These are phyloP conservation scores for Elgaria multicarinata DNA, from an alignment of 2,113 vertebrate species.

Conservation along the genomic window DNA sequence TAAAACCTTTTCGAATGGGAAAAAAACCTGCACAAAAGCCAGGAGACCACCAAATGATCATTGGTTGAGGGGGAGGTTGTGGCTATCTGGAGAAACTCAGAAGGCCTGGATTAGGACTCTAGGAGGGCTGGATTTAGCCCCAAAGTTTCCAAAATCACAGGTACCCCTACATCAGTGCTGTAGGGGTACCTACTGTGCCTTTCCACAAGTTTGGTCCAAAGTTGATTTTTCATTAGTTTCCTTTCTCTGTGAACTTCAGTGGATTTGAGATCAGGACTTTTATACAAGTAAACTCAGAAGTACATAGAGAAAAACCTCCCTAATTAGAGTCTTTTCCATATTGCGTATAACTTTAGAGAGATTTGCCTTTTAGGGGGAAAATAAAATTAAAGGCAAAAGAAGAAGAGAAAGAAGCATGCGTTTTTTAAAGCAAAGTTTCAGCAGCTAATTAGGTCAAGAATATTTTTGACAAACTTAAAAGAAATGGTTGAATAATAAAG, in stretches of 20 bases:
- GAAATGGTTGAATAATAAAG: constrained; percentile 39
- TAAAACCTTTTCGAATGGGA: too few relatives aligned
- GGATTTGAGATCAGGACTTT: background rate
- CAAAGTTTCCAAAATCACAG: too few relatives aligned
- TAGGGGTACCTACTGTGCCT: background rate
- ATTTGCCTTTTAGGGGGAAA: constrained; percentile 29
- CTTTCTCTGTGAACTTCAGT: constrained; percentile 21
- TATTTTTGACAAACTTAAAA: constrained; percentile 37
- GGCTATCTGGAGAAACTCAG: too few relatives aligned
- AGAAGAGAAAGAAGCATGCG: background rate
- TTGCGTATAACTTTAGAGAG: background rate
- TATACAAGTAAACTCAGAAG: background rate
- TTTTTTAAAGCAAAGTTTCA: constrained; percentile 31
- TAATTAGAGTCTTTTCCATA: constrained; percentile 6
- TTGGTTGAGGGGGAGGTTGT: too few relatives aligned
- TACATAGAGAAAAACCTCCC: background rate
- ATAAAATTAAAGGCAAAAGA: constrained; percentile 23
- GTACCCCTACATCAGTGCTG: background rate
- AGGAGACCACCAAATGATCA: background rate
- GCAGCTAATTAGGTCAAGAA: constrained; percentile 36
- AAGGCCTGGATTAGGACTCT: too few relatives aligned
- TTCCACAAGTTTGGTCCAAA: background rate
- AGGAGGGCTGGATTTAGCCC: too few relatives aligned
- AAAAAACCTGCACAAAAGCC: too few relatives aligned
- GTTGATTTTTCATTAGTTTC: background rate